A percentile compares a stretch with the other conserved stretches of the same genome.
Conservation (phyloP, 1,140 invertebrate genomes). For the Macrotrachela quadricornifera region DNA sequence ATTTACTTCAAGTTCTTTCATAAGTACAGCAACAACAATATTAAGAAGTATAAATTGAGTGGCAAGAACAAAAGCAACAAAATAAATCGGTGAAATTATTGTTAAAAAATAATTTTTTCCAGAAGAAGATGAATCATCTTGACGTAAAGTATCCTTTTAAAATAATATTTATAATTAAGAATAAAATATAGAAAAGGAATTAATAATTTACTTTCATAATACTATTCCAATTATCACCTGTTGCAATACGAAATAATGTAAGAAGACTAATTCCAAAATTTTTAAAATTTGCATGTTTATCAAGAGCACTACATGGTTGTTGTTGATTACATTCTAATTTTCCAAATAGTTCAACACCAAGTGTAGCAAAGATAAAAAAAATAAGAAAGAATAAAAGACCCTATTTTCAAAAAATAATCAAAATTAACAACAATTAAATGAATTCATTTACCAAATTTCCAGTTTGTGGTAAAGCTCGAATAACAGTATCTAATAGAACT, state of each 20-base stretch:
- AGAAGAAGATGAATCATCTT: no score
- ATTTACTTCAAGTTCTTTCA: constrained; percentile 85
- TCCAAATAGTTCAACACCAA: constrained; percentile 95
- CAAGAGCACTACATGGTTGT: constrained; percentile 85
- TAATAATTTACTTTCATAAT: constrained; percentile 65
- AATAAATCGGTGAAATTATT: constrained; percentile 89
- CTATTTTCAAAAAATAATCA: no score
- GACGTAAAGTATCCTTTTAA: neutral
- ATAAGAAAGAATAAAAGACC: constrained; percentile 90
- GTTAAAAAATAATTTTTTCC: neutral
- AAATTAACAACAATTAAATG: no score
- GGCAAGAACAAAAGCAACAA: constrained; percentile 97
- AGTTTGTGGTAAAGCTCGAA: constrained; percentile 95
- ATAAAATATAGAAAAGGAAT: no score
- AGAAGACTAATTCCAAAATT: constrained; percentile 99
- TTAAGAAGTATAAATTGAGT: constrained; percentile 99
- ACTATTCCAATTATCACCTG: constrained; percentile 99
- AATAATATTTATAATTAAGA: neutral
- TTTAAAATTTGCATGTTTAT: constrained; percentile 93
- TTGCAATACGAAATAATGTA: constrained; percentile 90
- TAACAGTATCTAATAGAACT: constrained; percentile 87
- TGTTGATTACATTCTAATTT: constrained; percentile 52
- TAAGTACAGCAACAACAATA: constrained; percentile 92
- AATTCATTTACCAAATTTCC: constrained; percentile 97
- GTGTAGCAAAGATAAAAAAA: constrained; percentile 96